These are phyloP conservation scores for Epinotia bilunana DNA, from an alignment of 2,888 invertebrate species.

Conservation along the genomic window DNA sequence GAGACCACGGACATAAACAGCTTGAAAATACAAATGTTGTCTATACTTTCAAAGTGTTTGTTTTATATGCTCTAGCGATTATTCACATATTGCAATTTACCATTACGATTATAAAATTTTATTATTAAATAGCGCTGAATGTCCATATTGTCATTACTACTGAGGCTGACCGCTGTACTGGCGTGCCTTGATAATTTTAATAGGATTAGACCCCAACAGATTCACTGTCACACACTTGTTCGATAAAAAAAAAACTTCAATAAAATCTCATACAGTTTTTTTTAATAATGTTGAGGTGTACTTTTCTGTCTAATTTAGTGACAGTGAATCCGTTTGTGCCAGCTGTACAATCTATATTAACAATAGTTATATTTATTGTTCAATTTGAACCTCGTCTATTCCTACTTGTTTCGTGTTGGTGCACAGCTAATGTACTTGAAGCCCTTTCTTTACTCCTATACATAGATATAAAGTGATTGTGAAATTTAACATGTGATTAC, in stretches of 20 bases:
- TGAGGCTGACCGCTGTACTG: conserved; percentile 63
- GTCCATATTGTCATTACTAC: conserved; percentile 81
- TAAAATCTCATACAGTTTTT: background rate
- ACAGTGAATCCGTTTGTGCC: conserved; percentile 63
- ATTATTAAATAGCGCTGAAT: conserved; percentile 69
- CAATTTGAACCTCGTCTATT: conserved; percentile 77
- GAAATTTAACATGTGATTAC: conserved; percentile 82
- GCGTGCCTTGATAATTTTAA: conserved; percentile 59
- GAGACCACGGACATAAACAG: conserved; percentile 45
- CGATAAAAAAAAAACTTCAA: background rate
- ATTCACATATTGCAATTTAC: conserved; percentile 66
- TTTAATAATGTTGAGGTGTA: background rate
- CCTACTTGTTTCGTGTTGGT: conserved; percentile 80
- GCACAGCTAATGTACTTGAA: conserved; percentile 77
- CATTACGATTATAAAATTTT: conserved; percentile 70
- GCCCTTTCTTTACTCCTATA: conserved; percentile 69
- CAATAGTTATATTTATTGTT: conserved; percentile 68
- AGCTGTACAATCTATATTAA: conserved; percentile 58
- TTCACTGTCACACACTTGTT: conserved; percentile 51
- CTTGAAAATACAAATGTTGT: conserved; percentile 39
- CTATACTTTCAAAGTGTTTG: conserved; percentile 45
- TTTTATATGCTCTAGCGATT: conserved; percentile 63
- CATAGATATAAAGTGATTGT: conserved; percentile 71
- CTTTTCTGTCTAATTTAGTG: conserved; percentile 32
- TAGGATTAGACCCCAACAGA: conserved; percentile 62